Evolutionary conservation across 2,797 vertebrate species (phyloP), one percentile per base, ranked within the genome.

Genomic region (Channa striata): DNA sequence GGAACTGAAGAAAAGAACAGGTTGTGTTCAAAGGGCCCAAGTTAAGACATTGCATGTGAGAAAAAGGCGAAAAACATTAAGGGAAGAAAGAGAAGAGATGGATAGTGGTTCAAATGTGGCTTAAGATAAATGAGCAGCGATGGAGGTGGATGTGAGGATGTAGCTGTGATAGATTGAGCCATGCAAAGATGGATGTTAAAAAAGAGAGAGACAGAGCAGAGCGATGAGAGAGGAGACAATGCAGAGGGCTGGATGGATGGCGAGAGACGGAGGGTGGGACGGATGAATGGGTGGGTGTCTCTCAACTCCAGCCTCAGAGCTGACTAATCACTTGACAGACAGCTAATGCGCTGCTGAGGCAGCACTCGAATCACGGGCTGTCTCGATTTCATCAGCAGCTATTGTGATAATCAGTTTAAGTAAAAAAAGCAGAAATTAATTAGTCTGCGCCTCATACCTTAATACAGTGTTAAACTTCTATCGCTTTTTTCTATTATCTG

Each of bases 301-400:
- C 53, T 81, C 60, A 78, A 70, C 46, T 81, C 76, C 57, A 59
- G 46, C 50, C 77, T 78, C 54, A 65, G 56, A 68, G 43, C 34
- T 66, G 73, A 86, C 83, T 82, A 83, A 84, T 87, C 56, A 59
- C 79, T 82, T 61, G 74, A 89, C 63, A 62, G 65, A 74, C 63
- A 44, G 72, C 52, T 81, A 68, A 80, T 68, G 59, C 53, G 58
- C 17, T 69, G 75, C 77, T 75, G 74, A 80, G 62, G 63, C 71
- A 79, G 72, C 78, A 78, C 75, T 59, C 71, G 58, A 80, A 80
- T 77, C 74, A 78, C 77, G 12, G 34, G 58, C 64, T 70, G 64
- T 52, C 61, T 39, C n/a, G 5, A 36, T 47, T 67, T 64, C 58
- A 67, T 53, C 5, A 30, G 25, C 25, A 2, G 25, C 25, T 30